Evolutionary conservation across 2,797 vertebrate genomes (phyloP).

Genomic region (Microtus obscurus): DNA sequence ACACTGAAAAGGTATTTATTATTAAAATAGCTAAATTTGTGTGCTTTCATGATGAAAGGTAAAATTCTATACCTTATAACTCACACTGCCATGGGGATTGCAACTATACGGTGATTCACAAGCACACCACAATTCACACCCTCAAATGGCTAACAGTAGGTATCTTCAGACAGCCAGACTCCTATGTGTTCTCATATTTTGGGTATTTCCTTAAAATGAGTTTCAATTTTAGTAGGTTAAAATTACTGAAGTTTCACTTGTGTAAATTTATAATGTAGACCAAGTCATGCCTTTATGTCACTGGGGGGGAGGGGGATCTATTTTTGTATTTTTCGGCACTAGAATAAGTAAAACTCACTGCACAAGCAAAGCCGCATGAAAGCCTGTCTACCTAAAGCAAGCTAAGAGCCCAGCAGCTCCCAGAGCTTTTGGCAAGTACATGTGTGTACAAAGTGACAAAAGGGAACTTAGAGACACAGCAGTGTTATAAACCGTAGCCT

Average conservation of each 20-base stretch:
- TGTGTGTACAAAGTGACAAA: neutral
- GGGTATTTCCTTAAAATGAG: slow-evolving; percentile 37
- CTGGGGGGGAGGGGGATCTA: neutral
- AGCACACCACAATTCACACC: neutral
- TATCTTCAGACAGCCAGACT: neutral
- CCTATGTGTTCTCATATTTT: neutral
- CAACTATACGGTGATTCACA: neutral
- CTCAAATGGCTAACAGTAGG: neutral
- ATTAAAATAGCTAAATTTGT: slow-evolving; percentile 2
- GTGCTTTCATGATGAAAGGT: neutral
- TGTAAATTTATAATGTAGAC: neutral
- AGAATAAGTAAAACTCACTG: neutral
- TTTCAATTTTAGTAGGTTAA: slow-evolving; percentile 61
- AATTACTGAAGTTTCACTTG: slow-evolving; percentile 40
- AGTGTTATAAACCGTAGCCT: neutral
- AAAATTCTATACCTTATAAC: neutral
- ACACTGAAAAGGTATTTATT: slow-evolving; percentile 8
- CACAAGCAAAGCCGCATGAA: neutral
- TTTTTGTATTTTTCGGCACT: neutral
- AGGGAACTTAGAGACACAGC: neutral
- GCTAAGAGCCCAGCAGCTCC: neutral
- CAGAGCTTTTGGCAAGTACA: neutral
- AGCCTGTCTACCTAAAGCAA: neutral
- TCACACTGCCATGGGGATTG: neutral
- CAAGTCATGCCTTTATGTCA: neutral